Evolutionary conservation across 2,797 vertebrate species (phyloP).

Genomic region (Urocyon cinereoargenteus): DNA sequence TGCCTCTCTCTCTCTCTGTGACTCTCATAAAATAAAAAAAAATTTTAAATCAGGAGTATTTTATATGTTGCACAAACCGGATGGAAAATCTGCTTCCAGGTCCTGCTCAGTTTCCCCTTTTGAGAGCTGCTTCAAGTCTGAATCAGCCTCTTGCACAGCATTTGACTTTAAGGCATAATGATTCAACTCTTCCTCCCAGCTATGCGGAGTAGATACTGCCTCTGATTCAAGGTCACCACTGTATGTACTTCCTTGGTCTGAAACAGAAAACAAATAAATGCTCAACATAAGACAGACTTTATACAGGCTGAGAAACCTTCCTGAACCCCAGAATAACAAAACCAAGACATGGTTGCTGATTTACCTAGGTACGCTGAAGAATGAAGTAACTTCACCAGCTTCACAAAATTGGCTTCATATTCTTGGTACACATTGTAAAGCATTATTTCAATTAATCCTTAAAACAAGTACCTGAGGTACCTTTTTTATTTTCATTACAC

Average conservation of each 20-base stretch:
- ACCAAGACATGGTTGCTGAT: background rate
- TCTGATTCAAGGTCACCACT: constrained; percentile 96
- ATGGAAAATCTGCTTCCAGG: constrained; percentile 94
- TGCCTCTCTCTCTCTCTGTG: no score
- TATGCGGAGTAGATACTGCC: constrained; percentile 94
- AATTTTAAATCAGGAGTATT: constrained; percentile 36
- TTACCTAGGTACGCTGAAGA: background rate
- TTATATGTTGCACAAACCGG: constrained; percentile 89
- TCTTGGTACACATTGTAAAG: constrained; percentile 3
- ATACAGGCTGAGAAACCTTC: constrained; percentile 6
- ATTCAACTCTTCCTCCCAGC: constrained; percentile 95
- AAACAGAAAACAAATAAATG: constrained; percentile 16
- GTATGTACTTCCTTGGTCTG: constrained; percentile 94
- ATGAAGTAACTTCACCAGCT: background rate
- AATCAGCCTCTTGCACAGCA: constrained; percentile 86
- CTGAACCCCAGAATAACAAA: background rate
- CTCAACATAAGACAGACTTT: background rate
- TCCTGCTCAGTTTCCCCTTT: constrained; percentile 92
- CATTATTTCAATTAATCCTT: constrained; percentile 12
- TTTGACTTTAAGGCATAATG: constrained; percentile 89
- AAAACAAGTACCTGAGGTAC: constrained; percentile 8
- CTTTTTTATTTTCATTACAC: constrained; percentile 59
- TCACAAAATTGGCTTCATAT: constrained; percentile 45
- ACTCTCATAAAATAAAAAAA: no score
- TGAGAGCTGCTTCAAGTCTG: constrained; percentile 87